Percentiles rank a stretch among this genome's conserved stretches.
phyloP scores from a whole-genome alignment of 2,113 vertebrate species.

The Hypocryptadius cinnamomeus region DNA sequence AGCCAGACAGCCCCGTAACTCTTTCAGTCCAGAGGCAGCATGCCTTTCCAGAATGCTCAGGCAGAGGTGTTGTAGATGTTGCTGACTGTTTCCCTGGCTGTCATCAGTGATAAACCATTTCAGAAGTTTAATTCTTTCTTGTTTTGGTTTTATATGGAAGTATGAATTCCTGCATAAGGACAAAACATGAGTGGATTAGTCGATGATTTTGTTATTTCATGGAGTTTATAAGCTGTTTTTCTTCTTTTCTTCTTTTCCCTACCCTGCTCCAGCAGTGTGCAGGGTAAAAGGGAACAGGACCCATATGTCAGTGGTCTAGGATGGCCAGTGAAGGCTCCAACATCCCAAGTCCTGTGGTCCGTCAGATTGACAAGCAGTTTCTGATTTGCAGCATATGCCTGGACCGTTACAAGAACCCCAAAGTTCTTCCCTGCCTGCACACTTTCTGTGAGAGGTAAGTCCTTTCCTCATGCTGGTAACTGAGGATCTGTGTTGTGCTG shows the following conservation, averaged over 20 bases:
- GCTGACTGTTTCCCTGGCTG: not conserved
- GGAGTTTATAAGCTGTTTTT: not conserved
- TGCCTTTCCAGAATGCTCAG: not conserved
- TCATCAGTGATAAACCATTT: not conserved
- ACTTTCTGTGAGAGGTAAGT: constrained; percentile 91
- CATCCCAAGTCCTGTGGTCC: constrained; percentile 94
- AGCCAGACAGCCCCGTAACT: not conserved
- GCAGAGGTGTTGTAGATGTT: not conserved
- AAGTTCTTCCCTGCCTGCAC: constrained; percentile 96
- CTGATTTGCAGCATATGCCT: constrained; percentile 99
- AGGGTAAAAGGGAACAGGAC: constrained; percentile 78
- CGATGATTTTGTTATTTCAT: not conserved
- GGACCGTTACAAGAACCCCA: constrained; percentile 97
- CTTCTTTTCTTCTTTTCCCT: not conserved
- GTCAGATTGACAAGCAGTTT: constrained; percentile 99
- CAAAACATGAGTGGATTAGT: not conserved
- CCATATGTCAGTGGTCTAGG: constrained; percentile 86
- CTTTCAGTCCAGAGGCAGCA: not conserved
- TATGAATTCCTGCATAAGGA: not conserved
- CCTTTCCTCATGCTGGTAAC: not conserved
- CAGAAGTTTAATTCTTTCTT: not conserved
- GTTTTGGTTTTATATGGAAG: not conserved
- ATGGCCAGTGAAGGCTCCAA: constrained; percentile 95
- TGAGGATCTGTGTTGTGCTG: not conserved
- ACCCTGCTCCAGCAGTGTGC: constrained; percentile 67